phyloP scores from a whole-genome alignment of 2,113 vertebrate genomes.

The cat (Felis catus) region DNA sequence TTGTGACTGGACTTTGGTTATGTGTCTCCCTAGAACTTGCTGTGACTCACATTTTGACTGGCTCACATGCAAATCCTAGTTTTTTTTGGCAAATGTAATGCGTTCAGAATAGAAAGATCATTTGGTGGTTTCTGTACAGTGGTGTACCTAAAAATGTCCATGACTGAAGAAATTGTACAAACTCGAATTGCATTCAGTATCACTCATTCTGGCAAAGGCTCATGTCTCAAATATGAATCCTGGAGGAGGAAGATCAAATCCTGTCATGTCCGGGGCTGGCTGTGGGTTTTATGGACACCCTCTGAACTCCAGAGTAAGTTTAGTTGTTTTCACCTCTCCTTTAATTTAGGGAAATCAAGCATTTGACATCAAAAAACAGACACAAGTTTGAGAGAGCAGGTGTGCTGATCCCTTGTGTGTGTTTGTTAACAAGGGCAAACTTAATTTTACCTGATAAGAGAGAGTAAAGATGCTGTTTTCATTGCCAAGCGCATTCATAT shows the following conservation, averaged over 20 bases:
- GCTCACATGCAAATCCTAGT: not conserved
- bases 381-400: not conserved
- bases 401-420: not conserved
- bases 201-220: not conserved
- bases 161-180: not conserved
- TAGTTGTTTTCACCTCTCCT: not conserved
- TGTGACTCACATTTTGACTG: constrained; percentile 65
- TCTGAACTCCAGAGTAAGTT: not conserved
- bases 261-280: not conserved
- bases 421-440: not conserved
- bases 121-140: constrained; percentile 19
- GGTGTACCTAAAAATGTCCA: constrained; percentile 25
- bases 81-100: constrained; percentile 61
- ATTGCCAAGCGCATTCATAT: not conserved
- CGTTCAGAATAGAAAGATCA: constrained; percentile 56
- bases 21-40: constrained; percentile 30
- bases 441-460: not conserved
- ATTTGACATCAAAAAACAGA: constrained; percentile 39
- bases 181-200: not conserved
- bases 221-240: not conserved
- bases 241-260: not conserved
- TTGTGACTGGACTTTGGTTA: not conserved
- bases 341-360: constrained; percentile 19
- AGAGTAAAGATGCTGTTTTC: not conserved
- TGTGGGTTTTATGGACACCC: not conserved